Evolutionary conservation across 2,113 vertebrate species (phyloP).

Genomic region (Pseudorasbora parva): DNA sequence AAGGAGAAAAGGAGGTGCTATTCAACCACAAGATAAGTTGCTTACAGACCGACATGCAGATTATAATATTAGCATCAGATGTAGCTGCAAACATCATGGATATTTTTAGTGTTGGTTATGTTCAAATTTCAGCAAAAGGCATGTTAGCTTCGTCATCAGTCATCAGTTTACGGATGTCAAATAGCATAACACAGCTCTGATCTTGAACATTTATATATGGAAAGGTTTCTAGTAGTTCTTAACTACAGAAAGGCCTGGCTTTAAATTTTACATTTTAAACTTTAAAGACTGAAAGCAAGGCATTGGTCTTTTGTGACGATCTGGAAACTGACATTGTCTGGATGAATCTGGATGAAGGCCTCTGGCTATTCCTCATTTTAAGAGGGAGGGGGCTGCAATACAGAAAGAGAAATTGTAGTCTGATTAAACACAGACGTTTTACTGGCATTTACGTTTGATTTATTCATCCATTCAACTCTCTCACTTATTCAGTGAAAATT

Average conservation of each 20-base stretch:
- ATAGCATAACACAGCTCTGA: neutral
- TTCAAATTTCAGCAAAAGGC: neutral
- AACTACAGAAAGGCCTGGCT: neutral
- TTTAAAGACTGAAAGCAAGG: neutral
- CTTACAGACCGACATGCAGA: constrained; percentile 25
- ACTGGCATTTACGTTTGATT: constrained; percentile 31
- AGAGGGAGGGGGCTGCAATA: constrained; percentile 7
- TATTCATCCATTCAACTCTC: constrained; percentile 29
- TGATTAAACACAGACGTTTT: constrained; percentile 38
- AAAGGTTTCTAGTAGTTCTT: neutral
- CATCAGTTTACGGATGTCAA: neutral
- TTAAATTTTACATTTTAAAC: too few relatives aligned
- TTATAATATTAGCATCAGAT: constrained; percentile 35
- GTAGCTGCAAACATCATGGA: neutral
- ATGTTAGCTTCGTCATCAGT: neutral
- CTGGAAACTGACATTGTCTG: constrained; percentile 19
- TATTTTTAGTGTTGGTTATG: neutral
- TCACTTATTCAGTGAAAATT: constrained; percentile 8
- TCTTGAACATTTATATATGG: neutral
- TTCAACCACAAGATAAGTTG: neutral
- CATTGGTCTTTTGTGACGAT: constrained; percentile 21
- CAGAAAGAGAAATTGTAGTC: constrained; percentile 28
- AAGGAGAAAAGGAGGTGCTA: neutral
- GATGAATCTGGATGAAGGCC: constrained; percentile 32
- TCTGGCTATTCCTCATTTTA: constrained; percentile 33